These are phyloP conservation scores for Melanargia galathea DNA, from an alignment of 2,888 invertebrate species.

Conservation along the genomic window DNA sequence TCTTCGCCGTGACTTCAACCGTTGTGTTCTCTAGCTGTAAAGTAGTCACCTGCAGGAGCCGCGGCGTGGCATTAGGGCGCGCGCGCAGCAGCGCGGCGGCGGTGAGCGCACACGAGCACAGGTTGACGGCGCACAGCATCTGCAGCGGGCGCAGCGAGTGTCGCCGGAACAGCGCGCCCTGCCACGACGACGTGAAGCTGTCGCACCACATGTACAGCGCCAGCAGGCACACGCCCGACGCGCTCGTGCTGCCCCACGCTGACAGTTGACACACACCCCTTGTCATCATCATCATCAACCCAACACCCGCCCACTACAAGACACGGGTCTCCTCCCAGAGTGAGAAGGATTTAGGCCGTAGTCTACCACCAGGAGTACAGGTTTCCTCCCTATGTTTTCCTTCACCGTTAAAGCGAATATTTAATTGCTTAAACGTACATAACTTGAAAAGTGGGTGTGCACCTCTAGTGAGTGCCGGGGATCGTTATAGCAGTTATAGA, in stretches of 20 bases:
- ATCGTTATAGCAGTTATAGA: no score
- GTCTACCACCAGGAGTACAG: no score
- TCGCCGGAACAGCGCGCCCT: slow-evolving; percentile 92
- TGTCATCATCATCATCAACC: neutral
- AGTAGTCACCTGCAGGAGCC: slow-evolving; percentile 49
- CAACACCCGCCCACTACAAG: no score
- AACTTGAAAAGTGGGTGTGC: no score
- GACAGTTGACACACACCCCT: slow-evolving; percentile 22
- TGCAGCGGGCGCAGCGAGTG: slow-evolving; percentile 77
- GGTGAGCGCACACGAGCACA: slow-evolving; percentile 94
- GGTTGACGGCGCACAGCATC: slow-evolving; percentile 91
- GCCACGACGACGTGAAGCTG: slow-evolving; percentile 99
- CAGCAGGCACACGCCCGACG: slow-evolving; percentile 92
- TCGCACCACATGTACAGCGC: slow-evolving; percentile 96
- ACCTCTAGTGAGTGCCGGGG: no score
- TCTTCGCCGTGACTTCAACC: no score
- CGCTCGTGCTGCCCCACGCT: slow-evolving; percentile 86
- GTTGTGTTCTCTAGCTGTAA: no score
- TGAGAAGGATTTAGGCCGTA: no score
- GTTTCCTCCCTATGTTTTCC: no score
- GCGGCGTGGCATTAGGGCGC: slow-evolving; percentile 60
- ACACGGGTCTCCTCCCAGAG: no score
- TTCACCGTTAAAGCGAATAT: no score
- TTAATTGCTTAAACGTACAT: no score
- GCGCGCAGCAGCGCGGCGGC: slow-evolving; percentile 88